phyloP scores from a whole-genome alignment of 2,113 vertebrate genomes.

The Tenrec ecaudatus region DNA sequence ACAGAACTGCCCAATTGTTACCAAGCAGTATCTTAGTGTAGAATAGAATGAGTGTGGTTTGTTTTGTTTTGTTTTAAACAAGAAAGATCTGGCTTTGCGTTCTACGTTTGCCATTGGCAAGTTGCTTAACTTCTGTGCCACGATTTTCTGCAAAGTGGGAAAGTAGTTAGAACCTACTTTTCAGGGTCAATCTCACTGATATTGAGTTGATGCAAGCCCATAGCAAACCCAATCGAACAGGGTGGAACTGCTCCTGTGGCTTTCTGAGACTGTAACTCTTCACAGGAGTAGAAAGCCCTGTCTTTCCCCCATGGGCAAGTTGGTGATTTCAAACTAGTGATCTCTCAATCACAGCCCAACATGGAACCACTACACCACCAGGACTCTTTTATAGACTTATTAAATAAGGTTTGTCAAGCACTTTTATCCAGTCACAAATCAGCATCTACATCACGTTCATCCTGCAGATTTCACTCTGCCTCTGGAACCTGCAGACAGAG shows the following conservation, averaged over 20 bases:
- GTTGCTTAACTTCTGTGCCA: not conserved
- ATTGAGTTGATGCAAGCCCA: too few relatives aligned
- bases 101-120: too few relatives aligned
- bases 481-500: not conserved
- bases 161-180: not conserved
- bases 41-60: not conserved
- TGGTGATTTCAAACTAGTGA: too few relatives aligned
- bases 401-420: not conserved
- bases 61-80: not conserved
- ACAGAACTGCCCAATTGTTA: not conserved
- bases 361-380: too few relatives aligned
- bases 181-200: too few relatives aligned
- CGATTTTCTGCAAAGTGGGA: not conserved
- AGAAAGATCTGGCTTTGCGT: not conserved
- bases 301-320: too few relatives aligned
- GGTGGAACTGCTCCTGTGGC: too few relatives aligned
- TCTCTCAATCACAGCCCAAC: too few relatives aligned
- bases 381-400: not conserved
- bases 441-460: not conserved
- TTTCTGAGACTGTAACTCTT: too few relatives aligned
- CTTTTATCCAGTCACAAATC: slow-evolving; percentile 6
- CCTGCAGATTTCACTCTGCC: not conserved
- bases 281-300: too few relatives aligned
- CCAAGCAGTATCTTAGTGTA: not conserved
- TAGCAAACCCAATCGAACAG: too few relatives aligned